Base-by-base conservation (phyloP, 2,797 vertebrate species). In the Enteromius fasciolatus region DNA sequence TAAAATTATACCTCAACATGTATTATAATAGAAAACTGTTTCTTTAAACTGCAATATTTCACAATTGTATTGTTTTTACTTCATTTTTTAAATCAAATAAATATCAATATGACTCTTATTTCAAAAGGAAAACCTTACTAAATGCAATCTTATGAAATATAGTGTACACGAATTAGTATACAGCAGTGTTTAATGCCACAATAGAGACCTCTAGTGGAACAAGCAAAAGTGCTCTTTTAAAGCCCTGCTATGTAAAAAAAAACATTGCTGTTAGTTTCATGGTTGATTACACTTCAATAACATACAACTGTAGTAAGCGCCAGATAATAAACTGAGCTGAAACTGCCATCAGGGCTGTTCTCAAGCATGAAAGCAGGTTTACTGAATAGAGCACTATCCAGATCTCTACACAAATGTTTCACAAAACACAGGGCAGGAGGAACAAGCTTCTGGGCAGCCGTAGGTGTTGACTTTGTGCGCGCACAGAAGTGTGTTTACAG, bases 191-290 rank as follows among this genome's bases (percentile, higher is more conserved):
- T 72, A 69, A 72, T 11, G 18, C 8, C 14, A 61, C 23, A 63
- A 76, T 17, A 73, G 66, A 81, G 78, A 31, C 73, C 46, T 83
- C 68, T 82, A 18, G 46, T 48, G 79, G 68, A 36, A 63, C n/a
- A 73, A 25, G 23, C 18, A 28, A 66, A 57, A 79, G 23, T 57
- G 46, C 31, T 33, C 18, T 66, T 33, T 48, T 66, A 33, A 67
- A 23, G 18, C 2, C 18, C 63, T 7, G 25, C 44, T 18, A 52
- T 52, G 7, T 78, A 33, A 33, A 48, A 67, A 52, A 73, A 25
- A 70, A 39, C 46, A 75, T 41, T 39, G 39, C 63, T 67, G 66
- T 68, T 69, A 44, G 31, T 69, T 76, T 66, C 28, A 75, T 41
- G 70, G 70, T 54, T 64, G 54, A 76, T 52, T 39, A 76, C 61